Evolutionary conservation across 2,888 invertebrate genomes (phyloP), one percentile per base, ranked within the genome.

Genomic region (Aphidoletes aphidimyza): DNA sequence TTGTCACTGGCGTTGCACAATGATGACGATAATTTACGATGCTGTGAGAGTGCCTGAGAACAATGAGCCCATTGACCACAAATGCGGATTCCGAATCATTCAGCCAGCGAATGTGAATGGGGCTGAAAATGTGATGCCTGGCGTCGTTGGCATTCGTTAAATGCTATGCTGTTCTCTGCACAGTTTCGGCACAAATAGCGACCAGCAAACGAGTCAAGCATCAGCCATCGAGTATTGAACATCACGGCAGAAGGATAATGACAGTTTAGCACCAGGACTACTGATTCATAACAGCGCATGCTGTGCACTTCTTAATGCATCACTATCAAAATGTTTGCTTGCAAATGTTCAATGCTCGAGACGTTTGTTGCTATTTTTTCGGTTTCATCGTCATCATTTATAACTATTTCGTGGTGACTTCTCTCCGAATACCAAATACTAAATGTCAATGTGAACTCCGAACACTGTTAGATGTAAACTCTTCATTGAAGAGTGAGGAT

Each of bases 11-110:
- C 5, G 84, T 42, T 42, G 37, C 84, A 59, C 84, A 59, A 84
- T 84, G 84, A 84, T 84, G 69, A 84, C 36, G 59, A 84, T 84
- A 69, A 84, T 84, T 84, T 69, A 84, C 84, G 84, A 84, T 78
- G 59, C 59, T 83, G 47, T 30, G 45, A 17, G 17, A 45, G 83
- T 42, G 47, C 34, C 19, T 30, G 45, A 3, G 83, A 83, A 83
- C 83, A 83, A 83, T 83, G 30, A 22, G 22, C 14, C 47, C 83
- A 83, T 83, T 49, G 83, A 83, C 83, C 83, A 30, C 83, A 83
- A 83, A 81, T 81, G 81, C 34, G 69, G 69, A 69, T 69, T 69
- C n/a, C 34, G 69, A 54, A 6, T 69, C 69, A 69, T 69, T 69
- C 69, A 54, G 47, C 19, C 19, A 17, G 9, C 19, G 11, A 17